Conservation (phyloP, 2,888 invertebrate species). For the Drosophila suboccidentalis region DNA sequence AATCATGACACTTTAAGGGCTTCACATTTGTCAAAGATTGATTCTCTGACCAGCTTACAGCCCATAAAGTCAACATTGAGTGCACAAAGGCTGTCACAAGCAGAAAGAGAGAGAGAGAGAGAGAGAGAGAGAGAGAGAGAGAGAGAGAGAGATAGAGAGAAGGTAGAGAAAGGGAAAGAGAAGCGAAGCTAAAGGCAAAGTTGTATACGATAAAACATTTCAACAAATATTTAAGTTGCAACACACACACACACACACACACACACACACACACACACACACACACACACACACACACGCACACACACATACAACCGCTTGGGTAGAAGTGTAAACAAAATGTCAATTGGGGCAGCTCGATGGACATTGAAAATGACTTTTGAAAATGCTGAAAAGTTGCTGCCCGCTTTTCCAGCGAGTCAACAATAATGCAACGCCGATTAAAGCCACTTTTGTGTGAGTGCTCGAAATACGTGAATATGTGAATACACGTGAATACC, state of each 20-base stretch:
- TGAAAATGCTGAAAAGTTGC: conserved; percentile 33
- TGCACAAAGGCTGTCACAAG: background rate
- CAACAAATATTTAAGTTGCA: conserved; percentile 66
- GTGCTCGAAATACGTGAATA: background rate
- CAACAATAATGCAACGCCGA: conserved; percentile 19
- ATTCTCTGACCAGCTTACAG: conserved; percentile 41
- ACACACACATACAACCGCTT: background rate
- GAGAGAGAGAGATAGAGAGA: background rate
- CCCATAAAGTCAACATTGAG: background rate
- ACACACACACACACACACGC: conserved; percentile 17
- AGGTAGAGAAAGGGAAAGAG: background rate
- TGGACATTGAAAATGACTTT: conserved; percentile 61
- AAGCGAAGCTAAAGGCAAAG: conserved; percentile 32
- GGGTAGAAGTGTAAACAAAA: conserved; percentile 42
- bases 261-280: conserved; percentile 16
- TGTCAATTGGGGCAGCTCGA: conserved; percentile 47
- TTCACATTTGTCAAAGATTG: conserved; percentile 69
- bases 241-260: conserved; percentile 18
- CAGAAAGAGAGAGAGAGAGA: background rate
- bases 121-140: background rate
- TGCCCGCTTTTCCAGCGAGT: background rate
- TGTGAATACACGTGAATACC: background rate
- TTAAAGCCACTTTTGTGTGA: conserved; percentile 38
- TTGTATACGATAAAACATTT: conserved; percentile 45
- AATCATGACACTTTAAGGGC: background rate